Base-by-base conservation (phyloP, 2,888 invertebrate species). In the Helobdella robusta region DNA sequence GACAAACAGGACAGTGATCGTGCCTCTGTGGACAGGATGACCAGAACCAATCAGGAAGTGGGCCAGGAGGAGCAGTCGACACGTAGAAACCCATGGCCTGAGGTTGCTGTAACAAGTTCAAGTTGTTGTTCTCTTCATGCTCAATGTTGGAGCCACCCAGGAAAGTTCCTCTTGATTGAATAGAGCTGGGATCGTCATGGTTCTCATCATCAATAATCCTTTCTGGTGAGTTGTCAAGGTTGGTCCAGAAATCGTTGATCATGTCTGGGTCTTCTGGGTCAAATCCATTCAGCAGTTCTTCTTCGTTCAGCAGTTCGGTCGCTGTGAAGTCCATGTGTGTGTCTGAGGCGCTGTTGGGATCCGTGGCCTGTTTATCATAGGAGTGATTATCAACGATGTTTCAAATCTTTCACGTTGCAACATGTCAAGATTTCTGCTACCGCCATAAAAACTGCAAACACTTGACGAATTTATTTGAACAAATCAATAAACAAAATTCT, bases 41-140 rank as follows among this genome's bases (percentile, higher is more conserved):
- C 95, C 95, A 97, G 70, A 88, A 86, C 79, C 79, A 79, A 65
- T 73, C 73, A 20, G 79, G 79, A 56, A 79, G 72, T 6, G 77
- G 77, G 0, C 79, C 78, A 4, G 78, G 72, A 35, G 72, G 70
- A 4, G 97, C 97, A 50, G 98, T 98, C 36, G 95, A 95, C 69
- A 98, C 90, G 80, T 91, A 85, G 82, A 94, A 98, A 65, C 98
- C 98, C 74, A 97, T 85, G 65, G 98, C 98, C 71, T 99, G 84
- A 11, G 98, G 98, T 82, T 99, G 98, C 80, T 98, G 95, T 72
- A 95, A 84, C 1, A 54, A 30, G 20, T 64, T 59, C 65, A 67
- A 50, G 20, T 25, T 58, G 52, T 25, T 60, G 32, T 20, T 56
- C 36, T 68, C 68, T 20, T 68, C 67, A 50, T 56, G 61, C 32